phyloP scores from a whole-genome alignment of 2,797 vertebrate species.

The Scolopax rusticola region DNA sequence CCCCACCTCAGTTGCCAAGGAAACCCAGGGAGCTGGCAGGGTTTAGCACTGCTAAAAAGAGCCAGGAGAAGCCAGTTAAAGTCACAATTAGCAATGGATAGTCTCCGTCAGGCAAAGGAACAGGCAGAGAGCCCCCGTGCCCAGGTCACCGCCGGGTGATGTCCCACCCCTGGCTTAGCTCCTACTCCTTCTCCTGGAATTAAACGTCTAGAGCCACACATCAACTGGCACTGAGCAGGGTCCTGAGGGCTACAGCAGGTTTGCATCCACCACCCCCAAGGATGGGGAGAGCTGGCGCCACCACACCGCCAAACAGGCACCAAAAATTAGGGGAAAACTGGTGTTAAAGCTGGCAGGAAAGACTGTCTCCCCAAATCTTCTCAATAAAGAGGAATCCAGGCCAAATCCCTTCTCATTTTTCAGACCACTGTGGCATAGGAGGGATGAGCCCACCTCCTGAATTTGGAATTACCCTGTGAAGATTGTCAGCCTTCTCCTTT shows the following conservation, averaged over 20 bases:
- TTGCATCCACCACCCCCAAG: background rate
- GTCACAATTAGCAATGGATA: background rate
- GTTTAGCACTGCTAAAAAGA: background rate
- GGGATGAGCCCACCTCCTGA: background rate
- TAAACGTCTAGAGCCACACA: rapidly evolving
- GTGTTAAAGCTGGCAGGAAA: background rate
- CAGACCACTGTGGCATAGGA: background rate
- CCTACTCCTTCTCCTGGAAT: background rate
- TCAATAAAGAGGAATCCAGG: background rate
- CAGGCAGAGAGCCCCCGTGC: background rate
- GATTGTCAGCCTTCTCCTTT: background rate
- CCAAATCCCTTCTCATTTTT: background rate
- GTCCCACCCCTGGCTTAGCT: background rate
- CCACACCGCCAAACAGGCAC: background rate
- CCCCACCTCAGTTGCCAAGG: slow-evolving; percentile 20
- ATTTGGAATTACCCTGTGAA: background rate
- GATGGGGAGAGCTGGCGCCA: background rate
- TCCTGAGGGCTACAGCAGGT: background rate
- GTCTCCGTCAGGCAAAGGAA: background rate
- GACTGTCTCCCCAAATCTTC: background rate
- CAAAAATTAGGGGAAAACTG: rapidly evolving
- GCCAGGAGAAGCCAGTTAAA: background rate
- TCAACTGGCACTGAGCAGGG: background rate
- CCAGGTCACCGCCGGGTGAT: background rate
- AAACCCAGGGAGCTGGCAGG: slow-evolving; percentile 23